Evolutionary conservation across 2,113 vertebrate genomes (phyloP).

Genomic region (Boleophthalmus pectinirostris): DNA sequence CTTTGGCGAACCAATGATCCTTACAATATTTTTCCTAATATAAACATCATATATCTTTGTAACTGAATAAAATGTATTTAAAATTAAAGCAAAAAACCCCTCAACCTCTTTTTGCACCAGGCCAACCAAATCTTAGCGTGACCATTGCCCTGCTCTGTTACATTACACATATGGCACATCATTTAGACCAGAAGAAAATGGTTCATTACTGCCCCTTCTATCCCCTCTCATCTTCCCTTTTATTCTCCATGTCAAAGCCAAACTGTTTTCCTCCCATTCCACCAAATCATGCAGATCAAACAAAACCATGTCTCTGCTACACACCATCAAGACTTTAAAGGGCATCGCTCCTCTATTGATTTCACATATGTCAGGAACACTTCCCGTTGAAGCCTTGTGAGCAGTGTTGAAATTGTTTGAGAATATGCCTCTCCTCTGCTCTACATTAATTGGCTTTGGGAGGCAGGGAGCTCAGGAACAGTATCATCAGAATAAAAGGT

Average conservation of each 20-base stretch:
- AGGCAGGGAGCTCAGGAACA: conserved; percentile 62
- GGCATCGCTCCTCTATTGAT: conserved; percentile 74
- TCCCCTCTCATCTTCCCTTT: conserved; percentile 42
- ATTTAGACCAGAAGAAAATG: conserved; percentile 50
- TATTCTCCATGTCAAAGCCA: conserved; percentile 22
- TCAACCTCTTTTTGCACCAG: conserved; percentile 14
- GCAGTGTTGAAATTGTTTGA: conserved; percentile 63
- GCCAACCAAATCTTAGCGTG: conserved; percentile 34
- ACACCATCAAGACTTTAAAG: conserved; percentile 71
- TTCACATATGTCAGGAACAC: conserved; percentile 63
- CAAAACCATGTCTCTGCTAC: conserved; percentile 45
- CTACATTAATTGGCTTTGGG: conserved; percentile 77
- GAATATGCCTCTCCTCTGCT: conserved; percentile 63
- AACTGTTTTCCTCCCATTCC: conserved; percentile 54
- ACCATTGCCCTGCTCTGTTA: conserved; percentile 48
- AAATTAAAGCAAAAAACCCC: neutral
- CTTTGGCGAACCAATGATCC: no score
- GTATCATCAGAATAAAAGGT: conserved; percentile 67
- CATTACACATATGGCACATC: conserved; percentile 50
- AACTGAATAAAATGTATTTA: neutral
- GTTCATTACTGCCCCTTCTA: conserved; percentile 61
- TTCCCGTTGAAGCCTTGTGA: conserved; percentile 61
- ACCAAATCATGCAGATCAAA: conserved; percentile 62
- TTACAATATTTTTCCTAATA: neutral
- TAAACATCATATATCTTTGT: neutral